phyloP scores from a whole-genome alignment of 2,797 vertebrate genomes.

The Hemitrygon akajei region DNA sequence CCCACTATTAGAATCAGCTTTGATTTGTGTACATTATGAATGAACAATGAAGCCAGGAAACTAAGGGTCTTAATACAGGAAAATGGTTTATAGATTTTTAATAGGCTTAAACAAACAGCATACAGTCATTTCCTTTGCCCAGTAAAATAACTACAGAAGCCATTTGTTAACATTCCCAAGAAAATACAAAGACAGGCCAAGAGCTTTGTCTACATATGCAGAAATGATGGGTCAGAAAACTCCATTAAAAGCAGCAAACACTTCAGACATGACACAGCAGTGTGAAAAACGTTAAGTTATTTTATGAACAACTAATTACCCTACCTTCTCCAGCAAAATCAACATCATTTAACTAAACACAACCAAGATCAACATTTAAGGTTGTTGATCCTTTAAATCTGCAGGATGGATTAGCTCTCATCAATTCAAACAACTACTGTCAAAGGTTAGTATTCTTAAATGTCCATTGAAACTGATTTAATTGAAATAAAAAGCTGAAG shows the following conservation, averaged over 20 bases:
- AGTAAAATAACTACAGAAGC: neutral
- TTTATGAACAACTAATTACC: neutral
- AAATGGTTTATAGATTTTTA: neutral
- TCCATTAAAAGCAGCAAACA: neutral
- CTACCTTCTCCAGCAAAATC: neutral
- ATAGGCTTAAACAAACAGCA: neutral
- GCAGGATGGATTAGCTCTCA: too few species aligned
- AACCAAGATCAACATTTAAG: neutral
- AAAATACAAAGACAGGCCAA: neutral
- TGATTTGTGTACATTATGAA: neutral
- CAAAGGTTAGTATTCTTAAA: too few species aligned
- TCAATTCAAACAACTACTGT: too few species aligned
- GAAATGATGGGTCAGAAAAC: neutral
- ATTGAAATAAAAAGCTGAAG: too few species aligned
- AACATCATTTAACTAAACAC: neutral
- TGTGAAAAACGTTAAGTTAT: neutral
- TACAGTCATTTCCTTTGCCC: neutral
- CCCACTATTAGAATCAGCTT: neutral
- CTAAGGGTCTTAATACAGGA: neutral
- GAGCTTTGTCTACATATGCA: neutral
- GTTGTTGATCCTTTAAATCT: too few species aligned
- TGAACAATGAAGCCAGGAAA: neutral
- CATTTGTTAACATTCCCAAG: neutral
- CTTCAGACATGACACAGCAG: neutral
- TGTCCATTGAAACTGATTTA: too few species aligned